Conservation (phyloP, 2,888 invertebrate genomes). For the Euzetes globulus region DNA sequence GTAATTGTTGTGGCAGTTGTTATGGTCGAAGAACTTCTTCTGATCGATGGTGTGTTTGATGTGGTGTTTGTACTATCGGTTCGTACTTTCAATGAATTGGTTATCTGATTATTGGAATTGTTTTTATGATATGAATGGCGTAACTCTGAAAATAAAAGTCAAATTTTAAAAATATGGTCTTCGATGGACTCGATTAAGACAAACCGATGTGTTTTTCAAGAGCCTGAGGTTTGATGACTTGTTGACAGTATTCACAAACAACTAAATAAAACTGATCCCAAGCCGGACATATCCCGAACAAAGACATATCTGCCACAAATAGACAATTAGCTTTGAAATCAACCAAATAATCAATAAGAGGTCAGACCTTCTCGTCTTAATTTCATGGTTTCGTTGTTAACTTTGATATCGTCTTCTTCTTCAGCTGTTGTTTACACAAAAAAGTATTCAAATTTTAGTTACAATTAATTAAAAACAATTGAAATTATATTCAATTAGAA, state of each 20-base stretch:
- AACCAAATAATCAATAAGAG: background rate
- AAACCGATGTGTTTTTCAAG: slow-evolving; percentile 61
- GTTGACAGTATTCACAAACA: slow-evolving; percentile 68
- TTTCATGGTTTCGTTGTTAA: slow-evolving; percentile 33
- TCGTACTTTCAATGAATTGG: background rate
- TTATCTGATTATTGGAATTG: background rate
- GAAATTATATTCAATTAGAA: background rate
- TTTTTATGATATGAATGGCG: slow-evolving; percentile 2
- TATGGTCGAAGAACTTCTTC: background rate
- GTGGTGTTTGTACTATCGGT: background rate
- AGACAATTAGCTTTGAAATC: background rate
- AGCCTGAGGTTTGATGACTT: slow-evolving; percentile 69
- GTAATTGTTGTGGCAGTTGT: background rate
- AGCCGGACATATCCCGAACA: slow-evolving; percentile 62
- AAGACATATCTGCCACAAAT: slow-evolving; percentile 7
- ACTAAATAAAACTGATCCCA: slow-evolving; percentile 67
- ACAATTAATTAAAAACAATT: background rate
- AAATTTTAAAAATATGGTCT: background rate
- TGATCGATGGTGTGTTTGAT: background rate
- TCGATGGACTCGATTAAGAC: slow-evolving; percentile 44
- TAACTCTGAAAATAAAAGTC: background rate
- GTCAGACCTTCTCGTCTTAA: slow-evolving; percentile 34
- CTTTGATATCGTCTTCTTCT: background rate
- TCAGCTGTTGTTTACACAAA: slow-evolving; percentile 3
- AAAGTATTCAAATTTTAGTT: background rate